phyloP scores from a whole-genome alignment of 1,140 invertebrate genomes.

The Drosophila truncata region DNA sequence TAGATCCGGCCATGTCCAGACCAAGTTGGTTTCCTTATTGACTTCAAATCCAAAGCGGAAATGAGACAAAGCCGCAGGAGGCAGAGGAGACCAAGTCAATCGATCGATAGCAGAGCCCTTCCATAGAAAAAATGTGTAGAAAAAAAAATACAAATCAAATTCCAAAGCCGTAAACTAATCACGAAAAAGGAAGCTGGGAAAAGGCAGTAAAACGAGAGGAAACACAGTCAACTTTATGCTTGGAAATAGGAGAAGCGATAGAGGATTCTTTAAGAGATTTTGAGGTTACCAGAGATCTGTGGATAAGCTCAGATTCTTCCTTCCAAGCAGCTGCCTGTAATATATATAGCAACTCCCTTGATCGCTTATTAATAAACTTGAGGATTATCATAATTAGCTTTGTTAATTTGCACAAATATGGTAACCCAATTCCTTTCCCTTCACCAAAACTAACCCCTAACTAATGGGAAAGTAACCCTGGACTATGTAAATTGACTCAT shows the following conservation, averaged over 20 bases:
- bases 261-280: slow-evolving; percentile 3
- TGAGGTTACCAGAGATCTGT: not conserved
- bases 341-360: too few species aligned
- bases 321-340: slow-evolving; percentile 8
- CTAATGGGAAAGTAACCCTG: slow-evolving; percentile 2
- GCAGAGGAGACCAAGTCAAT: slow-evolving; percentile 46
- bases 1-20: slow-evolving; percentile 27
- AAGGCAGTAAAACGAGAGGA: slow-evolving; percentile 60
- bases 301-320: not conserved
- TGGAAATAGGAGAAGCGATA: slow-evolving; percentile 25
- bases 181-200: slow-evolving; percentile 62
- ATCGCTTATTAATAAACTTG: slow-evolving; percentile 24
- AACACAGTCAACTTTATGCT: slow-evolving; percentile 35
- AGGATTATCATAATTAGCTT: slow-evolving; percentile 48
- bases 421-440: slow-evolving; percentile 3
- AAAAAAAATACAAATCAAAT: slow-evolving; percentile 39
- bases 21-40: slow-evolving; percentile 67
- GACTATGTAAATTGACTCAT: slow-evolving; percentile 60
- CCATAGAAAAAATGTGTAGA: not conserved
- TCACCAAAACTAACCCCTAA: slow-evolving; percentile 48
- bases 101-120: slow-evolving; percentile 67
- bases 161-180: slow-evolving; percentile 71
- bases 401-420: slow-evolving; percentile 36
- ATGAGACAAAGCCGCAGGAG: slow-evolving; percentile 54
- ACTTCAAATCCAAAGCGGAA: slow-evolving; percentile 59